A percentile compares a stretch with the other conserved stretches of the same genome.
Conservation (phyloP, 2,113 vertebrate species). For the Thermophis baileyi region DNA sequence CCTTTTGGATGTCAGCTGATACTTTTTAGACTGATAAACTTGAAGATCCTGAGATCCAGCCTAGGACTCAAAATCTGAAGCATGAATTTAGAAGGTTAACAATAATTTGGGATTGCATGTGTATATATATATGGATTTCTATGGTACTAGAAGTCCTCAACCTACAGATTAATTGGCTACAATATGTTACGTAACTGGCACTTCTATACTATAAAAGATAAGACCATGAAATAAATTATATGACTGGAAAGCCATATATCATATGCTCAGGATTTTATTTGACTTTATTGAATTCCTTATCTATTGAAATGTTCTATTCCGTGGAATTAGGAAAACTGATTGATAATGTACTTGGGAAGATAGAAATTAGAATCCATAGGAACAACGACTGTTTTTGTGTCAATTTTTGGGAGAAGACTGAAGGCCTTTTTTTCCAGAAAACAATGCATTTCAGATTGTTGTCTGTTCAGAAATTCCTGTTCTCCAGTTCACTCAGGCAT, state of each 20-base stretch:
- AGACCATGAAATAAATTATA: not conserved
- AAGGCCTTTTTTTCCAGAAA: not conserved
- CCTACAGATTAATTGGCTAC: not conserved
- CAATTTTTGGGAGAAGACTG: not conserved
- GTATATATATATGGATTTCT: not conserved
- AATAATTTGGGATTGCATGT: not conserved
- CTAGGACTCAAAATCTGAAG: not conserved
- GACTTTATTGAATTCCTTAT: not conserved
- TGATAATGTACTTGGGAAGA: not conserved
- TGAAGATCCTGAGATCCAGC: not conserved
- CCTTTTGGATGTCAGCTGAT: not conserved
- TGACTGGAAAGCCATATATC: not conserved
- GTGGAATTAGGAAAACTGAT: not conserved
- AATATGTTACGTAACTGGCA: not conserved
- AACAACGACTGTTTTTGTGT: not conserved
- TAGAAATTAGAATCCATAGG: not conserved
- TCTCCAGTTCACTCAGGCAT: not conserved
- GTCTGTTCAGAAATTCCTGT: not conserved
- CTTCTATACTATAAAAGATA: not conserved
- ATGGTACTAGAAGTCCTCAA: not conserved
- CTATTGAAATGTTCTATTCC: not conserved
- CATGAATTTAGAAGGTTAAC: not conserved
- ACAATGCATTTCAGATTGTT: not conserved
- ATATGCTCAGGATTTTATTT: not conserved
- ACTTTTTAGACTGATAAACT: not conserved